Percentiles rank a stretch among this genome's conserved stretches.
phyloP scores from a whole-genome alignment of 1,140 invertebrate genomes.

The Arion vulgaris region DNA sequence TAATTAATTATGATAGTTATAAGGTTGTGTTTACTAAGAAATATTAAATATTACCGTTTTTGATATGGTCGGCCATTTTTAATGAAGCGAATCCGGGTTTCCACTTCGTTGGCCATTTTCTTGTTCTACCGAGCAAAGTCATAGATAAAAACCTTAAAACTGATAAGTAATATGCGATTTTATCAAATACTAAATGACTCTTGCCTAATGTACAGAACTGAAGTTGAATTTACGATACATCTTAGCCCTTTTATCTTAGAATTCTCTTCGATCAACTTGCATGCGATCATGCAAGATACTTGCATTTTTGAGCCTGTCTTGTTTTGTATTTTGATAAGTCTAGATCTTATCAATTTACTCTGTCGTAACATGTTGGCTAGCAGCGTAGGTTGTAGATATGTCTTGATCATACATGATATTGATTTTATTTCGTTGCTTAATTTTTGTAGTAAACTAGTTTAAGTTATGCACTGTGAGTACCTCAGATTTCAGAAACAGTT shows the following conservation, averaged over 20 bases:
- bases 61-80: conserved; percentile 31
- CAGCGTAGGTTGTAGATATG: too few relatives aligned
- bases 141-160: neutral
- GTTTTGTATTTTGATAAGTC: too few relatives aligned
- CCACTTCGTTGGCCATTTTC: conserved; percentile 1
- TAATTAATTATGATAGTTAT: neutral
- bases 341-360: too few relatives aligned
- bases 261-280: too few relatives aligned
- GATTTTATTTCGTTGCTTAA: too few relatives aligned
- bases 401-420: too few relatives aligned
- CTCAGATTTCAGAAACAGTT: too few relatives aligned
- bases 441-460: too few relatives aligned
- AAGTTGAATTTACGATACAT: neutral
- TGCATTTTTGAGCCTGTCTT: neutral
- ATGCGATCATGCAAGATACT: neutral
- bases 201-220: neutral
- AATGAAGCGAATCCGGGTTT: conserved; percentile 8
- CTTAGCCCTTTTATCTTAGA: too few relatives aligned
- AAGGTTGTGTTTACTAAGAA: neutral
- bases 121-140: neutral
- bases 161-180: neutral
- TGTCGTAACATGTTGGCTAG: too few relatives aligned
- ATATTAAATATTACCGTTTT: conserved; percentile 16
- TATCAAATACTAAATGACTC: neutral
- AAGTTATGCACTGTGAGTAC: too few relatives aligned